Evolutionary conservation across 2,888 invertebrate genomes (phyloP).

Genomic region (Pterostichus niger): DNA sequence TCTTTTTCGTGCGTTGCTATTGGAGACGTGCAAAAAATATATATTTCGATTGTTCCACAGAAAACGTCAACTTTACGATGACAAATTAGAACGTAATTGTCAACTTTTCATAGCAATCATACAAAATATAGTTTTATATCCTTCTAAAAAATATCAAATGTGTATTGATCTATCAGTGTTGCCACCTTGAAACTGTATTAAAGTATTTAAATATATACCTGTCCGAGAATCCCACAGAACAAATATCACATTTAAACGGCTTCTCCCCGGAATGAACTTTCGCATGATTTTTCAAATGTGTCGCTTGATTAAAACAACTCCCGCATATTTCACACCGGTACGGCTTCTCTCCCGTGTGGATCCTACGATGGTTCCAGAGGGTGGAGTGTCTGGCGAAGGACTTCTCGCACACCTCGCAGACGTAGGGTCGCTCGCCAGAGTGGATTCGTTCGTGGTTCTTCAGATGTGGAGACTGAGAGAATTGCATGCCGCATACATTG

Average conservation of each 20-base stretch:
- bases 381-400: conserved; percentile 93
- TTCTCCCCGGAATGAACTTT: conserved; percentile 91
- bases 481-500: conserved; percentile 93
- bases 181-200: background rate
- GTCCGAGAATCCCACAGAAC: conserved; percentile 92
- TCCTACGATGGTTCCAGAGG: conserved; percentile 92
- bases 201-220: too few relatives aligned
- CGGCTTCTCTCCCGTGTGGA: conserved; percentile 93
- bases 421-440: conserved; percentile 92
- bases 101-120: too few relatives aligned
- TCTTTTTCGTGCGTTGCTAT: too few relatives aligned
- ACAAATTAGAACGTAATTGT: too few relatives aligned
- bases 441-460: conserved; percentile 94
- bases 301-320: conserved; percentile 94
- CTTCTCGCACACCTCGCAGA: conserved; percentile 93
- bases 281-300: conserved; percentile 92
- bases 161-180: too few relatives aligned
- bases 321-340: conserved; percentile 93
- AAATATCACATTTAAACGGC: conserved; percentile 90
- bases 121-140: too few relatives aligned
- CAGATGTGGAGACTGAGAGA: conserved; percentile 92
- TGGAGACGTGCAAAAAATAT: too few relatives aligned
- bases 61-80: too few relatives aligned
- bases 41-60: too few relatives aligned
- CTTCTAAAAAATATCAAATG: too few relatives aligned